Evolutionary conservation across 2,113 vertebrate genomes (phyloP).

Genomic region (Odocoileus virginianus): DNA sequence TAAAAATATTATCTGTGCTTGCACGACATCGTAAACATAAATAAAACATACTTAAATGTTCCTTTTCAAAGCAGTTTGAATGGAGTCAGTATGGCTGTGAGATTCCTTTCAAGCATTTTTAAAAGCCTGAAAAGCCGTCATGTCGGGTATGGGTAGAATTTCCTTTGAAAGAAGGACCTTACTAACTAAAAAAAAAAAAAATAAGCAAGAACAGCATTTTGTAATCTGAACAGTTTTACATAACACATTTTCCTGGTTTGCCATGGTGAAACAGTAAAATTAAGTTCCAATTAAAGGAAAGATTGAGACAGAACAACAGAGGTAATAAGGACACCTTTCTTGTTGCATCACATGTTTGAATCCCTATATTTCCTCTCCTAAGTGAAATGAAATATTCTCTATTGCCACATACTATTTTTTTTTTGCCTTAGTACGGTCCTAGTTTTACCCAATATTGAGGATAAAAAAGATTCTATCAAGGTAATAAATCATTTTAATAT

Average conservation of each 20-base stretch:
- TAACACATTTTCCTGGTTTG: not conserved
- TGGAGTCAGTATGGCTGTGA: slow-evolving; percentile 55
- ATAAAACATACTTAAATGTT: slow-evolving; percentile 50
- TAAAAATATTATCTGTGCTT: slow-evolving; percentile 50
- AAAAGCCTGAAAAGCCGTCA: slow-evolving; percentile 11
- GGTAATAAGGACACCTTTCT: not conserved
- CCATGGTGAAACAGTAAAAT: not conserved
- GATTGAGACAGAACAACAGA: not conserved
- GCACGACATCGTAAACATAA: slow-evolving; percentile 47
- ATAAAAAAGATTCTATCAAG: slow-evolving; percentile 47
- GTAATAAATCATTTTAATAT: slow-evolving; percentile 69
- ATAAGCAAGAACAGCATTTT: not conserved
- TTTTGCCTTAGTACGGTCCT: not conserved
- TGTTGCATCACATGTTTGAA: not conserved
- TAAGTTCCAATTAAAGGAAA: slow-evolving; percentile 30
- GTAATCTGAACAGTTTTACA: not conserved
- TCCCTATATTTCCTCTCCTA: not conserved
- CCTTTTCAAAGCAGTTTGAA: slow-evolving; percentile 49
- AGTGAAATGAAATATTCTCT: slow-evolving; percentile 29
- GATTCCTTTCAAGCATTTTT: slow-evolving; percentile 54
- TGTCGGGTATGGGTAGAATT: slow-evolving; percentile 23
- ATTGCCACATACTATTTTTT: not conserved
- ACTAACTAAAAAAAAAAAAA: slow-evolving; percentile 9
- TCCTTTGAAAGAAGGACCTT: slow-evolving; percentile 60
- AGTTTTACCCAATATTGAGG: slow-evolving; percentile 26